A percentile compares a stretch with the other conserved stretches of the same genome.
These are phyloP conservation scores for Platycheirus rosarum DNA, from an alignment of 2,888 invertebrate species.

Conservation along the genomic window DNA sequence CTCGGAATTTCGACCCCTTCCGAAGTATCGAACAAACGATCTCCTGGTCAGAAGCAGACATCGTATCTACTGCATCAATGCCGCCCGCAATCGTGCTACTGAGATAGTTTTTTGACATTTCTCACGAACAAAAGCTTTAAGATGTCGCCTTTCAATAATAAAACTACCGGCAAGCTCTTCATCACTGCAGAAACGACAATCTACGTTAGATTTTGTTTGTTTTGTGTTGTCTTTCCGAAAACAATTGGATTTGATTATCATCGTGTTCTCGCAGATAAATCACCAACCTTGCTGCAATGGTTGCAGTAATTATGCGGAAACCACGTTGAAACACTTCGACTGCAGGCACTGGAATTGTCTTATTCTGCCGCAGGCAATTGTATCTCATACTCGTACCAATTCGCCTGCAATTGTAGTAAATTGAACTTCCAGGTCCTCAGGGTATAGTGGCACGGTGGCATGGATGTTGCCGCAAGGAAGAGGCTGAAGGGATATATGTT, in stretches of 20 bases:
- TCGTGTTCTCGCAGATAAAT: slow-evolving; percentile 64
- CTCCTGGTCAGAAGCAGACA: no score
- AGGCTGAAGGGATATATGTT: slow-evolving; percentile 18
- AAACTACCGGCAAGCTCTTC: no score
- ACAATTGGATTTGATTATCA: slow-evolving; percentile 68
- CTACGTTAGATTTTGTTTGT: no score
- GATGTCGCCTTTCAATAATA: no score
- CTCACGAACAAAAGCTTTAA: no score
- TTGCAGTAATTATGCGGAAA: slow-evolving; percentile 73
- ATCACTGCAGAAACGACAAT: no score
- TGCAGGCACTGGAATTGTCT: slow-evolving; percentile 37
- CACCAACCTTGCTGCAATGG: slow-evolving; percentile 60
- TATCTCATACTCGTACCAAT: slow-evolving; percentile 12
- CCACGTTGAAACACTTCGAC: slow-evolving; percentile 54
- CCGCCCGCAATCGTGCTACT: no score
- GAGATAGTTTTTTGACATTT: no score
- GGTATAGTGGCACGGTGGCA: slow-evolving; percentile 33
- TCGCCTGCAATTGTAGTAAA: slow-evolving; percentile 14
- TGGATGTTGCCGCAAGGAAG: slow-evolving; percentile 26
- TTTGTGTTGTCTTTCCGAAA: slow-evolving; percentile 29
- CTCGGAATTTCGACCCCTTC: no score
- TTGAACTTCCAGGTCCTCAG: slow-evolving; percentile 38
- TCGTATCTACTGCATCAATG: no score
- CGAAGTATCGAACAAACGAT: no score
- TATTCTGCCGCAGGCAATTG: slow-evolving; percentile 33